phyloP scores from a whole-genome alignment of 2,888 invertebrate genomes.

The Abscondita cerata region DNA sequence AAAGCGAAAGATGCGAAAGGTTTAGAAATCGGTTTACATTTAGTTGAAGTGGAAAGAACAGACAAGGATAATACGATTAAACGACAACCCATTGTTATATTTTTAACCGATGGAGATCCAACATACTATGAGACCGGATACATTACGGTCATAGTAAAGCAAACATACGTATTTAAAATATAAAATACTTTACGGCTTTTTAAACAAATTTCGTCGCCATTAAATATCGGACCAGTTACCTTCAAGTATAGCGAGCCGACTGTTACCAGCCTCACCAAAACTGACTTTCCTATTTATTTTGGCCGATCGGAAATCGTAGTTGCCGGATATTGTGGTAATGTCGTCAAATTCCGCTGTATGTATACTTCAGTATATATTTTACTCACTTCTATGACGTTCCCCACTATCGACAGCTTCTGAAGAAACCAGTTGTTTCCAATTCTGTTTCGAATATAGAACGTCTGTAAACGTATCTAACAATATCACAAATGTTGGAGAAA shows the following conservation, averaged over 20 bases:
- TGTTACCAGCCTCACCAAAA: slow-evolving; percentile 64
- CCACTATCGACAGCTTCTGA: background rate
- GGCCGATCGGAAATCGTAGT: slow-evolving; percentile 69
- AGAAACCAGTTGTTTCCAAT: no score
- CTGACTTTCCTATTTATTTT: slow-evolving; percentile 65
- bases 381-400: slow-evolving; percentile 25
- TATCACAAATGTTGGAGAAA: no score
- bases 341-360: no score
- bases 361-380: slow-evolving; percentile 59
- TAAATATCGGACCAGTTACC: slow-evolving; percentile 69
- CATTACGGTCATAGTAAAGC: slow-evolving; percentile 19
- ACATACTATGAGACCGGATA: slow-evolving; percentile 63
- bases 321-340: no score
- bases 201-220: slow-evolving; percentile 73
- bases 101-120: slow-evolving; percentile 72
- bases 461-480: no score
- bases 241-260: slow-evolving; percentile 70
- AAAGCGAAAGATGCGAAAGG: slow-evolving; percentile 67
- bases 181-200: no score
- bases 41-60: slow-evolving; percentile 67
- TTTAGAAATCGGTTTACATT: slow-evolving; percentile 62
- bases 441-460: no score
- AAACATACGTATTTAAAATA: no score
- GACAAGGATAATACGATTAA: slow-evolving; percentile 77
- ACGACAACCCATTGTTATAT: no score